phyloP scores from a whole-genome alignment of 2,888 invertebrate genomes.

The Oasisia sp. region DNA sequence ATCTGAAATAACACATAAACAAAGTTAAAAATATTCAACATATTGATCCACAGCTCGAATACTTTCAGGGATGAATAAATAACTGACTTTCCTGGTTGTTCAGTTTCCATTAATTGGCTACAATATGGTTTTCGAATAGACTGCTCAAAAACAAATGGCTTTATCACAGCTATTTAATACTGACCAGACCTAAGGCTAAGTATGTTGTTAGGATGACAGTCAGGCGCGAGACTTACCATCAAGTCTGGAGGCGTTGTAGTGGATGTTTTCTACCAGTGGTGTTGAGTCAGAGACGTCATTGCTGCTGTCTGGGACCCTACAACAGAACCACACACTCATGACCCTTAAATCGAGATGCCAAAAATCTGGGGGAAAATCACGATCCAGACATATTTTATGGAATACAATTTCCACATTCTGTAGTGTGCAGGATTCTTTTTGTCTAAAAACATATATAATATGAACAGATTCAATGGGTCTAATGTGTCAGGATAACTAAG shows the following conservation, averaged over 20 bases:
- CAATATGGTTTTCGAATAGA: not conserved
- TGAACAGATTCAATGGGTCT: too few species aligned
- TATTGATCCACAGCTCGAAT: too few species aligned
- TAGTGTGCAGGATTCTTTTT: too few species aligned
- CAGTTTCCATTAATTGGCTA: too few species aligned
- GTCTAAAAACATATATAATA: too few species aligned
- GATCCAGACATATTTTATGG: too few species aligned
- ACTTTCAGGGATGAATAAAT: too few species aligned
- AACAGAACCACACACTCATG: not conserved
- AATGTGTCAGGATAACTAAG: too few species aligned
- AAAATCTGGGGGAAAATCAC: too few species aligned
- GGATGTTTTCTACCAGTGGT: constrained; percentile 32
- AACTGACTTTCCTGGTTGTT: too few species aligned
- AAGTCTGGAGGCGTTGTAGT: constrained; percentile 29
- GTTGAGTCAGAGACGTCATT: constrained; percentile 21
- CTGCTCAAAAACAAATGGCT: not conserved
- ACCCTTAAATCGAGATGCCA: not conserved
- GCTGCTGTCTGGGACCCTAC: constrained; percentile 29
- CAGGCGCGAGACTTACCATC: constrained; percentile 25
- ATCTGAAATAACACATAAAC: constrained; percentile 31
- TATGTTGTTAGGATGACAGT: not conserved
- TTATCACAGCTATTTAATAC: not conserved
- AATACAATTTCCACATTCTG: too few species aligned
- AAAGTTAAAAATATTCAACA: not conserved
- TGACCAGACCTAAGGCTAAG: constrained; percentile 17